Evolutionary conservation across 2,113 vertebrate genomes (phyloP).

Genomic region (Sula dactylatra): DNA sequence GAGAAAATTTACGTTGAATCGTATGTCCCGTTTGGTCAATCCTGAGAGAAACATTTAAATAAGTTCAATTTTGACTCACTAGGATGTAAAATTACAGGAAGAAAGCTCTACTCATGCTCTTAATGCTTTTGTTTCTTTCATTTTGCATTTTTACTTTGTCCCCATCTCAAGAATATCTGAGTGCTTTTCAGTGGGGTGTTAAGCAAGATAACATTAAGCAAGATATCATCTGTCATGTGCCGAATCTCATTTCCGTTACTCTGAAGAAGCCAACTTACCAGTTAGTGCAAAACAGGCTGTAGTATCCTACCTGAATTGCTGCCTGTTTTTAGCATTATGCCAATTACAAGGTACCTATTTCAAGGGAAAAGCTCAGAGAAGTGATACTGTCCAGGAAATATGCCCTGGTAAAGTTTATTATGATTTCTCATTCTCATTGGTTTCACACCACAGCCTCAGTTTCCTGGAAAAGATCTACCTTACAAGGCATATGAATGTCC

Average conservation of each 20-base stretch:
- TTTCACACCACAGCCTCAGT: not conserved
- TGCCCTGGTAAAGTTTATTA: not conserved
- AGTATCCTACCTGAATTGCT: not conserved
- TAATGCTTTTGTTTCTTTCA: fast-evolving
- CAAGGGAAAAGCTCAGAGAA: not conserved
- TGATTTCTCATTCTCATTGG: not conserved
- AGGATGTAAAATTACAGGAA: not conserved
- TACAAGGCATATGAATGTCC: not conserved
- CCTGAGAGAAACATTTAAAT: not conserved
- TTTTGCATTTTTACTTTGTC: not conserved
- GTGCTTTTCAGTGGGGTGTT: not conserved
- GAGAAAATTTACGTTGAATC: not conserved
- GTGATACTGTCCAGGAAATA: not conserved
- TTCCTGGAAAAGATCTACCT: not conserved
- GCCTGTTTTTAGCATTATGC: not conserved
- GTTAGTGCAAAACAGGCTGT: not conserved
- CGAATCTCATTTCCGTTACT: not conserved
- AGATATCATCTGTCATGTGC: not conserved
- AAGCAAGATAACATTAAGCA: not conserved
- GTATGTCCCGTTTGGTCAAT: not conserved
- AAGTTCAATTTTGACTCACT: not conserved
- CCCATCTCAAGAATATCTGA: not conserved
- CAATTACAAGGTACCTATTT: not conserved
- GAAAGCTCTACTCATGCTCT: not conserved
- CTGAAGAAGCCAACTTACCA: not conserved